Base-by-base conservation (phyloP, 2,113 vertebrate species). In the Rousettus leschenaultii region DNA sequence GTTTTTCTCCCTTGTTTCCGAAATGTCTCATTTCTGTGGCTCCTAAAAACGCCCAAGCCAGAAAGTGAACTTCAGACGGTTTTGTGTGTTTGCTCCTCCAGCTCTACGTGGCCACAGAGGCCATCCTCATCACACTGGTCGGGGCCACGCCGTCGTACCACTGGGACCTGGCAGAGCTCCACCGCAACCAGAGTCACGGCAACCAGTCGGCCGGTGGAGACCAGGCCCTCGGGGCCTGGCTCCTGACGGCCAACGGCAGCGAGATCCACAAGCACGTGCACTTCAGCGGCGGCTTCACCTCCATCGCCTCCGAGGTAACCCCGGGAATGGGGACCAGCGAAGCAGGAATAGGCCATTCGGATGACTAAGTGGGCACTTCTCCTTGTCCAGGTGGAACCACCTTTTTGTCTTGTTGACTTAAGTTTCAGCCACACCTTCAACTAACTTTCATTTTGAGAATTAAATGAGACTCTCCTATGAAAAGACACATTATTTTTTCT, bases 251-350 rank as follows among this genome's bases (percentile, higher is more conserved):
- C 95, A 99, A 99, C 0, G 84, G 97, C 95, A 99, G 98, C 0
- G 98, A 98, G 95, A 90, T 98, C 92, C 98, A 63, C 0, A 95
- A 97, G 87, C 98, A 98, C 0, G 21, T 99, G 15, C 98, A 97
- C 65, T 99, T 99, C 63, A 97, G 97, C 71, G 95, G 96, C 93
- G 98, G 95, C 96, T 99, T 99, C 95, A 99, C 99, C 1, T 99
- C 99, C 18, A 99, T 99, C 68, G 98, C 98, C 85, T 99, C 99
- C 0, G 99, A 99, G 98, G 99, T 99, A 94, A 98, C 51, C 14
- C 8, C 1, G 3, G 28, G 5, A 1, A 21, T 3, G 35, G 28
- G 14, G 24, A 0, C 5, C 6, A 15, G 33, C 1, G 28, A 53
- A 18, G 4, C 9, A 13, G 3, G 48, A 22, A 5, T 24, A 7